Conservation (phyloP, 2,797 vertebrate species). For the Nyctalus aviator region DNA sequence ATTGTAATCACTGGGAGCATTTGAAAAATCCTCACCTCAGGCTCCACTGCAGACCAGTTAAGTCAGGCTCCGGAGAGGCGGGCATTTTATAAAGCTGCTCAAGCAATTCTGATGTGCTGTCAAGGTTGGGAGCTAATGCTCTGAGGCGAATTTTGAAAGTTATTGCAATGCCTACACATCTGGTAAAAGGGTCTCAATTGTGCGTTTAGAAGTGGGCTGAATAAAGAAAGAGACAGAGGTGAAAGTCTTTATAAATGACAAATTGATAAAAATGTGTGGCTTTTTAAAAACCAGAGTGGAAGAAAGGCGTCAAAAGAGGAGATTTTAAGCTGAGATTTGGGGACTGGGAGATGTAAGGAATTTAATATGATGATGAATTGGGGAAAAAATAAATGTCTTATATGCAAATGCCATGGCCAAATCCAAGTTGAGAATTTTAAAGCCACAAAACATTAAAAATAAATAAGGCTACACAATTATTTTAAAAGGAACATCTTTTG, state of each 20-base stretch:
- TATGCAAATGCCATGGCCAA: neutral
- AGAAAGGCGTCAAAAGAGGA: neutral
- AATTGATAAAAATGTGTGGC: neutral
- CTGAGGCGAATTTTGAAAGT: constrained; percentile 5
- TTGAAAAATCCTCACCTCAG: neutral
- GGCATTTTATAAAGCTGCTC: neutral
- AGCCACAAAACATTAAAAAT: constrained; percentile 20
- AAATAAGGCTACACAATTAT: constrained; percentile 30
- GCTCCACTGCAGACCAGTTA: neutral
- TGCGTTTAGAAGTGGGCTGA: neutral
- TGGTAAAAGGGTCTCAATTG: neutral
- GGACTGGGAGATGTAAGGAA: neutral
- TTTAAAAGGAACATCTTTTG: constrained; percentile 42
- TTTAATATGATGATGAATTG: neutral
- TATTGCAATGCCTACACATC: neutral
- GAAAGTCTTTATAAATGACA: constrained; percentile 7
- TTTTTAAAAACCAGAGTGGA: constrained; percentile 30
- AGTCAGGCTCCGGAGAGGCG: neutral
- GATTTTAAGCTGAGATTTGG: constrained; percentile 34
- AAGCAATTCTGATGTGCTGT: neutral
- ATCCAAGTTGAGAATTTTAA: constrained; percentile 51
- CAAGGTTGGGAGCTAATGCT: neutral
- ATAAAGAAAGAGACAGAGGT: neutral
- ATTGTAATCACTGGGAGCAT: neutral
- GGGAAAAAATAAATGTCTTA: neutral